Conservation (phyloP, 2,797 vertebrate species). For the Molossus alvarezi region DNA sequence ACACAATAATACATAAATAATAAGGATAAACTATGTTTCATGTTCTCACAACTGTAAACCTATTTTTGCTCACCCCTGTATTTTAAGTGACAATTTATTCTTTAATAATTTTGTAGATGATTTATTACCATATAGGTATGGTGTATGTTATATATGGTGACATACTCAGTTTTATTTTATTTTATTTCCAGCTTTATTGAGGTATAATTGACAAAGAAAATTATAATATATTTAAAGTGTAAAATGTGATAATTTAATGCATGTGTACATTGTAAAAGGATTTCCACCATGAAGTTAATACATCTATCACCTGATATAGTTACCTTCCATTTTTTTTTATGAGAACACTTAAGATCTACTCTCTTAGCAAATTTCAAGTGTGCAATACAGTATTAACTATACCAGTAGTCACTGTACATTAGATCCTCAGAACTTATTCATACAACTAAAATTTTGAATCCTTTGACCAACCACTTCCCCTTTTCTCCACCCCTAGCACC, state of each 20-base stretch:
- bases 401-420: not conserved
- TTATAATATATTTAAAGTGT: not conserved
- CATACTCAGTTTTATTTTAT: not conserved
- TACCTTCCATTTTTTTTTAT: not conserved
- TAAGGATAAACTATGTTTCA: not conserved
- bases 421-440: not conserved
- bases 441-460: not conserved
- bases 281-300: not conserved
- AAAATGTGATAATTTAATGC: not conserved
- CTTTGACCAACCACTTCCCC: not conserved
- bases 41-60: not conserved
- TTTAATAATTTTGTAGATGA: not conserved
- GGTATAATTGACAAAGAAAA: not conserved
- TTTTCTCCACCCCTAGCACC: not conserved
- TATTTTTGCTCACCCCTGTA: not conserved
- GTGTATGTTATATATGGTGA: not conserved
- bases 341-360: slow-evolving; percentile 34
- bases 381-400: not conserved
- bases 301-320: not conserved
- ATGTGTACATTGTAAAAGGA: not conserved
- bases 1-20: not conserved
- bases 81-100: slow-evolving; percentile 1
- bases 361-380: not conserved
- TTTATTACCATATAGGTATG: not conserved
- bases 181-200: slow-evolving; percentile 52